phyloP scores from a whole-genome alignment of 2,888 invertebrate species.

The Agrochola macilenta region DNA sequence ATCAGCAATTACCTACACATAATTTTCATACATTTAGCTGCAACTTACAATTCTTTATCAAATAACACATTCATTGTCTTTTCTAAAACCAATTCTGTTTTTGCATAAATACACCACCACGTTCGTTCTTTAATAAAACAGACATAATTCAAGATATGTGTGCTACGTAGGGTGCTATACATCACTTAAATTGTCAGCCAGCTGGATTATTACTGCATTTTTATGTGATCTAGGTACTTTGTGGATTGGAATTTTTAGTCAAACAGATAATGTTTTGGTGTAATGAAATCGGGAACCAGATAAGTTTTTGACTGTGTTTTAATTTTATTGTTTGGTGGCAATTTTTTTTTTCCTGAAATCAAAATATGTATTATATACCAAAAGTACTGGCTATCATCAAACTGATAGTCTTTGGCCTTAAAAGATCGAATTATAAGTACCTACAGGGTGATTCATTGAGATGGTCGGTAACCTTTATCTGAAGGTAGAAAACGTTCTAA shows the following conservation, averaged over 20 bases:
- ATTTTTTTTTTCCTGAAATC: background rate
- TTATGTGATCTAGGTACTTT: constrained; percentile 67
- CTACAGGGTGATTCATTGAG: background rate
- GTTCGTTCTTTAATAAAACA: constrained; percentile 61
- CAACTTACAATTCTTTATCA: background rate
- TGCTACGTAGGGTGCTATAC: constrained; percentile 62
- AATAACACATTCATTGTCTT: background rate
- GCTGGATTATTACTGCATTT: constrained; percentile 69
- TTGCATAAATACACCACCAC: constrained; percentile 11
- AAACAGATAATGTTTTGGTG: constrained; percentile 6
- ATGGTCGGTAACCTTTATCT: background rate
- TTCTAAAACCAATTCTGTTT: constrained; percentile 16
- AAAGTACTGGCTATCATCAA: background rate
- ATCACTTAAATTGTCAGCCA: constrained; percentile 67
- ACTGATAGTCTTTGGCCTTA: background rate
- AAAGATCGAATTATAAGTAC: background rate
- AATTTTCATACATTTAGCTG: background rate
- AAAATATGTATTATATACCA: background rate
- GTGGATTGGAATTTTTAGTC: constrained; percentile 24
- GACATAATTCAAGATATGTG: constrained; percentile 65
- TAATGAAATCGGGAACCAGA: constrained; percentile 3
- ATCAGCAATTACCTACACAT: background rate
- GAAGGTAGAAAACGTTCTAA: background rate
- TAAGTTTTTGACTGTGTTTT: background rate
- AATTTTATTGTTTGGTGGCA: background rate